These are phyloP conservation scores for Hemaris fuciformis DNA, from an alignment of 2,888 invertebrate species.

Conservation along the genomic window DNA sequence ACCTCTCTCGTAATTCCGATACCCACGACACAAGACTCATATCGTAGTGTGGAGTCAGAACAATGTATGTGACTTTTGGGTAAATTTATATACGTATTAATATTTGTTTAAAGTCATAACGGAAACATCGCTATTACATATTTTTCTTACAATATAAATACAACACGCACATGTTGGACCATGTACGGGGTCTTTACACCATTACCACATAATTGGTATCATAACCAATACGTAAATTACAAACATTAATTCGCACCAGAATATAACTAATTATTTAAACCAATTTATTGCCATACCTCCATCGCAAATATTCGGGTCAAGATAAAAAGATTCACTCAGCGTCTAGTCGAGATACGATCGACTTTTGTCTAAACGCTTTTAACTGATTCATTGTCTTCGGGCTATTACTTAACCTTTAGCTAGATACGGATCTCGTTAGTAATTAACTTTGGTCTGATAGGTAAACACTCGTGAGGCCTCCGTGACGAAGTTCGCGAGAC, in stretches of 20 bases:
- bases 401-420: neutral
- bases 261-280: constrained; percentile 31
- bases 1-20: too few relatives aligned
- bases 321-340: neutral
- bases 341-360: neutral
- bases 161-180: neutral
- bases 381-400: neutral
- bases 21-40: too few relatives aligned
- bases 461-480: neutral
- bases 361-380: neutral
- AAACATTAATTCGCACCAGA: constrained; percentile 44
- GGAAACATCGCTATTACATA: neutral
- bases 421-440: neutral
- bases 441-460: neutral
- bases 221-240: constrained; percentile 42
- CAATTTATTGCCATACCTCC: constrained; percentile 15
- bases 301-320: constrained; percentile 2
- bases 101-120: too few relatives aligned
- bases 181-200: neutral
- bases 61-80: too few relatives aligned
- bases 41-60: too few relatives aligned
- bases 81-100: too few relatives aligned
- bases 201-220: constrained; percentile 24
- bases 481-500: neutral
- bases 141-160: neutral